Evolutionary conservation across 2,888 invertebrate genomes (phyloP).

Genomic region (Eupsilia transversa): DNA sequence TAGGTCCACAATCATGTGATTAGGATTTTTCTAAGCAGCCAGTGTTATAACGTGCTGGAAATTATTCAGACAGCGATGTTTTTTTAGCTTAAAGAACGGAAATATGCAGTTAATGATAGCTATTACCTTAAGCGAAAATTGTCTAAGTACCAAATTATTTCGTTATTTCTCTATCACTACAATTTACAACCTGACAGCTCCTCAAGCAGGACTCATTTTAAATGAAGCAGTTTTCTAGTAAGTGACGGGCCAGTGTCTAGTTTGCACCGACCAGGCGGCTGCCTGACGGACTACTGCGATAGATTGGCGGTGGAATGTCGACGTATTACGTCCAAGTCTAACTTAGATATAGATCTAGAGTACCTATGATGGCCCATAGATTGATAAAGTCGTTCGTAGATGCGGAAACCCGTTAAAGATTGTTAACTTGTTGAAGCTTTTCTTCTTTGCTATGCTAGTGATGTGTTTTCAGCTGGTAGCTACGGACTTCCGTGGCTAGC

Average conservation of each 20-base stretch:
- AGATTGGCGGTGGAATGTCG: constrained; percentile 55
- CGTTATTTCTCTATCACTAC: constrained; percentile 15
- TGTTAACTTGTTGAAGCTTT: constrained; percentile 14
- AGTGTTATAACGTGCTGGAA: constrained; percentile 8
- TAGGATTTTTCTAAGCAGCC: not conserved
- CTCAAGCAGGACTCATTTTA: constrained; percentile 43
- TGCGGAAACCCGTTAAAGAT: constrained; percentile 38
- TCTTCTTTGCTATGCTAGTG: not conserved
- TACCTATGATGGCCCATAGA: constrained; percentile 28
- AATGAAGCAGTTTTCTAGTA: constrained; percentile 38
- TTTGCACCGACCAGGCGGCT: constrained; percentile 43
- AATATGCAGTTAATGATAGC: constrained; percentile 25
- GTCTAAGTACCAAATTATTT: constrained; percentile 46
- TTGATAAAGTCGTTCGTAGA: constrained; percentile 44
- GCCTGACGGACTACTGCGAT: constrained; percentile 32
- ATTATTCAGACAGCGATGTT: constrained; percentile 2
- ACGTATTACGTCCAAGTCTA: constrained; percentile 48
- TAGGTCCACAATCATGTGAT: not conserved
- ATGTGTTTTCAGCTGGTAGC: not conserved
- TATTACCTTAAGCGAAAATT: constrained; percentile 31
- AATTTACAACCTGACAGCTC: constrained; percentile 46
- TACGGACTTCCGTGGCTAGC: too few relatives aligned
- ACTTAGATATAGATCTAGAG: constrained; percentile 57
- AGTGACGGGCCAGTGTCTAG: constrained; percentile 48
- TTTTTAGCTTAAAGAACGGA: constrained; percentile 39